A percentile compares a stretch with the other conserved stretches of the same genome.
Conservation (phyloP, 2,797 vertebrate species). For the Parauchenoglanis punctatus region DNA sequence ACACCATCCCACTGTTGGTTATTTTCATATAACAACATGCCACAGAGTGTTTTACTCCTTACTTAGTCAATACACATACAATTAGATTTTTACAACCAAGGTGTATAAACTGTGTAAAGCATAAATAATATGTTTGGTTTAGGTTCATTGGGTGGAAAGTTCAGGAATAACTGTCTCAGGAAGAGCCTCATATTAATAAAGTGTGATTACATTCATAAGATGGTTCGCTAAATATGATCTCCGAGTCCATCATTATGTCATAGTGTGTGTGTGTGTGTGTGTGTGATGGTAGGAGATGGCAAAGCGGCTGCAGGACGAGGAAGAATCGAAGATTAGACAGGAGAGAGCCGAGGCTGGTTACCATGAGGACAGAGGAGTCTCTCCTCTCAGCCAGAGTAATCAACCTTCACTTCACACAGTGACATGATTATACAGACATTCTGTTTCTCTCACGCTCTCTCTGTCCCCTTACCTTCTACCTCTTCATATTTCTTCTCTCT, state of each 20-base stretch:
- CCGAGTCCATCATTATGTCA: neutral
- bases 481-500: neutral
- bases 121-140: neutral
- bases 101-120: neutral
- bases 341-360: slow-evolving; percentile 48
- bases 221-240: neutral
- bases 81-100: neutral
- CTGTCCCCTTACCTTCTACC: neutral
- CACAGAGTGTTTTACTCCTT: neutral
- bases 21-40: neutral
- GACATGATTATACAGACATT: neutral
- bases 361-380: slow-evolving; percentile 10
- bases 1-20: neutral
- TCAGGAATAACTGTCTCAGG: neutral
- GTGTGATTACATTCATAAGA: neutral
- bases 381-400: slow-evolving; percentile 63
- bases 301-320: slow-evolving; percentile 76
- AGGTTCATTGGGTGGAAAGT: neutral
- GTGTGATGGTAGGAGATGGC: slow-evolving; percentile 74
- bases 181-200: neutral
- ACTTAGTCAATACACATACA: neutral
- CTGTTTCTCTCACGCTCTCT: neutral
- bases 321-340: slow-evolving; percentile 66
- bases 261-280: slow-evolving; percentile 16
- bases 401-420: neutral